Conservation (phyloP, 2,797 vertebrate genomes). For the Syncerus caffer region DNA sequence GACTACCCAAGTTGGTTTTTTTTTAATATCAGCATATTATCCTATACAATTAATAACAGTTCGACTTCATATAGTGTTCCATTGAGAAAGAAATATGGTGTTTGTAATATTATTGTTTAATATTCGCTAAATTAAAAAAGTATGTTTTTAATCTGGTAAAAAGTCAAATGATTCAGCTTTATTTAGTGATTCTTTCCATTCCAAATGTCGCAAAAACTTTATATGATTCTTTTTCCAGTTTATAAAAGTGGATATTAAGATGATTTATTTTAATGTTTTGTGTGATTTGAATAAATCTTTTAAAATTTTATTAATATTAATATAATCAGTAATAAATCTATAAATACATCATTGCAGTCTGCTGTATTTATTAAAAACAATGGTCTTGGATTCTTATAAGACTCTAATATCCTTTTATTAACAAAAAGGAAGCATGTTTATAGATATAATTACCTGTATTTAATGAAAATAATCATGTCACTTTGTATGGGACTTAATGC, state of each 20-base stretch:
- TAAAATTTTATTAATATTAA: neutral
- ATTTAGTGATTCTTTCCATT: neutral
- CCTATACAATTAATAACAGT: neutral
- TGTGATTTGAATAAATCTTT: constrained; percentile 1
- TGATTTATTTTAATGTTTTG: constrained; percentile 21
- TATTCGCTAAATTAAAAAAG: constrained; percentile 50
- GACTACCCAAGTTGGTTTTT: neutral
- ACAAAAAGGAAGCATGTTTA: neutral
- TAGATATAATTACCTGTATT: neutral
- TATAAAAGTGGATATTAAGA: neutral
- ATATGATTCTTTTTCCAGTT: neutral
- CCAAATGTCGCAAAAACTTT: neutral
- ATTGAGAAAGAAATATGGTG: neutral
- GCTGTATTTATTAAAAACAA: constrained; percentile 42
- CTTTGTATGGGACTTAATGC: neutral
- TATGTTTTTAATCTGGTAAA: constrained; percentile 18
- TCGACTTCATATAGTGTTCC: neutral
- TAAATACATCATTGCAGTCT: constrained; percentile 55
- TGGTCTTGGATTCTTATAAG: neutral
- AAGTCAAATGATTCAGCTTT: neutral
- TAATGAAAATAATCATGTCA: constrained; percentile 27
- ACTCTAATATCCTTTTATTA: constrained; percentile 36
- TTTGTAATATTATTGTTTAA: constrained; percentile 24
- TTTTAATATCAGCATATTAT: neutral
- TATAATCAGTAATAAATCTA: neutral